Evolutionary conservation across 92 coral and sea anemone species (phyloP).

Genomic region (Isaurus tuberculatus): DNA sequence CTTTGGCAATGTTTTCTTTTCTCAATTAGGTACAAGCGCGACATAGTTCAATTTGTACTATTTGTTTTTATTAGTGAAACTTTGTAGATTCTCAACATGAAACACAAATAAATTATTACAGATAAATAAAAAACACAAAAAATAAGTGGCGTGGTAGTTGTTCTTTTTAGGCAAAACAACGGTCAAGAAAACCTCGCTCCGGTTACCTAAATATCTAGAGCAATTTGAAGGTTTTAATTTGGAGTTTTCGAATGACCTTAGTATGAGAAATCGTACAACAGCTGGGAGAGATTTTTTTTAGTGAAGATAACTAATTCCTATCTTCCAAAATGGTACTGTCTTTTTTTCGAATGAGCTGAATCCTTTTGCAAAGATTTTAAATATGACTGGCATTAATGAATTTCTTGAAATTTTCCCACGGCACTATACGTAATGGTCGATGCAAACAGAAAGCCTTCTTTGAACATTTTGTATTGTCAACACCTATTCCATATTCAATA

Average conservation of each 20-base stretch:
- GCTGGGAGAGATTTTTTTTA: background rate
- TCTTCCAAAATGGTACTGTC: too few species aligned
- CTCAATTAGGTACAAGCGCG: background rate
- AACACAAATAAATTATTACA: background rate
- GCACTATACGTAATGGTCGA: background rate
- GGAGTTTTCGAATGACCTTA: background rate
- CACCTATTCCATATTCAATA: too few species aligned
- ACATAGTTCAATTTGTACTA: background rate
- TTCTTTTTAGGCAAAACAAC: background rate
- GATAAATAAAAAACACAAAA: conserved; percentile 1
- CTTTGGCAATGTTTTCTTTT: conserved; percentile 6
- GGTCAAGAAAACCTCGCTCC: background rate
- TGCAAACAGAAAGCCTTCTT: too few species aligned
- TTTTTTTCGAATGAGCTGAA: too few species aligned
- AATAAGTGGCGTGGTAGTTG: background rate
- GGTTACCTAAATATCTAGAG: background rate
- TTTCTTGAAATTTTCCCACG: conserved; percentile 18
- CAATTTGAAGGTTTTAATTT: background rate
- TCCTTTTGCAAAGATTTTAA: conserved; percentile 2
- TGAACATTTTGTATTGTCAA: too few species aligned
- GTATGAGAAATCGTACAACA: too few species aligned
- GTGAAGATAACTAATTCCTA: background rate
- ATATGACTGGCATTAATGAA: background rate
- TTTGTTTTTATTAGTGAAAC: conserved; percentile 13
- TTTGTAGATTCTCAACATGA: background rate